Base-by-base conservation (phyloP, 1,140 invertebrate species). In the Trichogramma pretiosum region DNA sequence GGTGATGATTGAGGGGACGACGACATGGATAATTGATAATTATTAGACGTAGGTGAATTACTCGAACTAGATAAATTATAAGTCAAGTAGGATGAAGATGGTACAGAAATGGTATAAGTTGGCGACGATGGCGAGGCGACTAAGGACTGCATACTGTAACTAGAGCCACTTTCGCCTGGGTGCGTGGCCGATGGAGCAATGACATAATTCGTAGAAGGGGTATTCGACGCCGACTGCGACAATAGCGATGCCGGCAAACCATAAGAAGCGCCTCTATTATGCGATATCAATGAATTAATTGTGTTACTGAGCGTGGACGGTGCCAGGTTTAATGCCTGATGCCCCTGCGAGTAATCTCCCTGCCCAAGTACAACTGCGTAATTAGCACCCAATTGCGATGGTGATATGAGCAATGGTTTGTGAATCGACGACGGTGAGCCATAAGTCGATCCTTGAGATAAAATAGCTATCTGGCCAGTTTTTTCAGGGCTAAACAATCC, bases 381-480 rank as follows among this genome's bases (percentile, higher is more conserved):
- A 1, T 32, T 46, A 0, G 59, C 56, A 30, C 43, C 43, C 11
- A 36, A 8, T 32, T 28, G 43, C 36, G 30, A 7, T 38, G 51
- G 43, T 1, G 55, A 56, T 23, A 55, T 55, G 34, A 57, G 58
- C 10, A 56, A 38, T 8, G 50, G 54, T 5, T 54, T 47, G 36
- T 52, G 47, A 18, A 41, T 32, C 30, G 40, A 26, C 5, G 23
- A 24, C 18, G 33, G 13, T 9, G 36, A 37, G 5, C 14, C n/a
- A 16, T 14, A 0, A 10, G 21, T 19, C 32, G 44, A 10, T 34
- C 5, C 24, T 37, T 43, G 40, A 22, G 56, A 47, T 5, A 47
- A 53, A 14, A 72, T 70, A 0, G 67, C 70, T 1, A 72, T 63
- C 3, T 68, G 70, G 19, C 68, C 68, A 0, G 53, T 68, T 46